These are phyloP conservation scores for Toxonevra muliebris DNA, from an alignment of 2,888 invertebrate species.

Conservation along the genomic window DNA sequence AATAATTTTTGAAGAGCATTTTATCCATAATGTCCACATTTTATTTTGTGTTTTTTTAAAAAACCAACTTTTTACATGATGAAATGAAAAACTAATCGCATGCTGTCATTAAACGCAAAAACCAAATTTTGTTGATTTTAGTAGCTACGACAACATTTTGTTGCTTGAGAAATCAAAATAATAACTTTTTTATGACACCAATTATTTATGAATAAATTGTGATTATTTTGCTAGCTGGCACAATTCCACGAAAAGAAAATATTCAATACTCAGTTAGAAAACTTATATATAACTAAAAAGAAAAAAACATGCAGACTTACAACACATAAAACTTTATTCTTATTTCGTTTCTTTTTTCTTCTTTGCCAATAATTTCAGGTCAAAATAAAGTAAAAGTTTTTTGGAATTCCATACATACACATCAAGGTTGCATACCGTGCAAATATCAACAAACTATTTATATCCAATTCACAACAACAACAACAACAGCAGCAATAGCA, in stretches of 20 bases:
- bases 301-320: too few species aligned
- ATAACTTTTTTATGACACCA: slow-evolving; percentile 16
- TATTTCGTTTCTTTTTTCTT: background rate
- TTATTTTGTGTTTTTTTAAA: too few species aligned
- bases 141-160: slow-evolving; percentile 23
- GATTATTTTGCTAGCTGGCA: background rate
- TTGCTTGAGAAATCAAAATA: slow-evolving; percentile 17
- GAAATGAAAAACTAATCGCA: too few species aligned
- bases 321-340: too few species aligned
- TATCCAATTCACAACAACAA: too few species aligned
- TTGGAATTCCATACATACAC: background rate
- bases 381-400: slow-evolving; percentile 24
- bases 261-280: background rate
- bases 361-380: slow-evolving; percentile 25
- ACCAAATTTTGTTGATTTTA: background rate
- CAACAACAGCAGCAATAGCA: background rate
- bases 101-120: too few species aligned
- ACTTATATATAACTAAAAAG: too few species aligned
- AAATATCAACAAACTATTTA: background rate
- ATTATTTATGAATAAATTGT: slow-evolving; percentile 14
- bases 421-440: slow-evolving; percentile 20
- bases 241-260: too few species aligned
- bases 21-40: too few species aligned
- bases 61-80: too few species aligned
- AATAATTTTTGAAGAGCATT: too few species aligned